Conservation (phyloP, 2,888 invertebrate genomes). For the Drosophila picticornis region DNA sequence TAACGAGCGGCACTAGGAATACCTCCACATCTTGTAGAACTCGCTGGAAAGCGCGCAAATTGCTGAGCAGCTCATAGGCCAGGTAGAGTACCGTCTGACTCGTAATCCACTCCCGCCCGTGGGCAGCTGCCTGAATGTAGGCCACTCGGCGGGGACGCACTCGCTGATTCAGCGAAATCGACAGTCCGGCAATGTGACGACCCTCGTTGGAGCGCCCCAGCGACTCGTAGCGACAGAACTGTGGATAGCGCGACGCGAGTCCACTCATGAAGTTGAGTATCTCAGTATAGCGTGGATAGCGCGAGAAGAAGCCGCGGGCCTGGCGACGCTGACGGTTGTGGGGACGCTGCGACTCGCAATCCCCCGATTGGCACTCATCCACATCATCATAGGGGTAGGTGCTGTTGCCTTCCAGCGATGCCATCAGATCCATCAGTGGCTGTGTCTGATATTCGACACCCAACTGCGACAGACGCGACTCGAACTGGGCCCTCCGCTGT, state of each 20-base stretch:
- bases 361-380: slow-evolving; percentile 65
- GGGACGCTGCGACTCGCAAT: slow-evolving; percentile 71
- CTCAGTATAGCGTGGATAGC: slow-evolving; percentile 83
- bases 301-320: slow-evolving; percentile 82
- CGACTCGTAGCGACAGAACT: slow-evolving; percentile 82
- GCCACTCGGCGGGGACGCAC: slow-evolving; percentile 78
- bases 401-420: slow-evolving; percentile 55
- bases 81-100: slow-evolving; percentile 88
- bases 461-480: slow-evolving; percentile 73
- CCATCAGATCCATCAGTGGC: slow-evolving; percentile 80
- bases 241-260: slow-evolving; percentile 81
- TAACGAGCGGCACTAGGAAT: slow-evolving; percentile 83
- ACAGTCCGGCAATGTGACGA: slow-evolving; percentile 81
- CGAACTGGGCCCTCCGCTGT: slow-evolving; percentile 72
- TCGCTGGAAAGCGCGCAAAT: slow-evolving; percentile 83
- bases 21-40: slow-evolving; percentile 82
- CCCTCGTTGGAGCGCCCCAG: slow-evolving; percentile 83
- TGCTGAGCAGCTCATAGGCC: slow-evolving; percentile 88
- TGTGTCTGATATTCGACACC: slow-evolving; percentile 75
- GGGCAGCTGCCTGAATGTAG: slow-evolving; percentile 84
- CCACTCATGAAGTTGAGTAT: slow-evolving; percentile 83
- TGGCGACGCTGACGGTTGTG: slow-evolving; percentile 81
- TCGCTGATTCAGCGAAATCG: slow-evolving; percentile 80
- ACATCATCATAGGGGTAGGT: slow-evolving; percentile 42
- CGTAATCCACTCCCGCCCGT: slow-evolving; percentile 90